Base-by-base conservation (phyloP, 1,140 invertebrate species). In the Diuraphis noxia region DNA sequence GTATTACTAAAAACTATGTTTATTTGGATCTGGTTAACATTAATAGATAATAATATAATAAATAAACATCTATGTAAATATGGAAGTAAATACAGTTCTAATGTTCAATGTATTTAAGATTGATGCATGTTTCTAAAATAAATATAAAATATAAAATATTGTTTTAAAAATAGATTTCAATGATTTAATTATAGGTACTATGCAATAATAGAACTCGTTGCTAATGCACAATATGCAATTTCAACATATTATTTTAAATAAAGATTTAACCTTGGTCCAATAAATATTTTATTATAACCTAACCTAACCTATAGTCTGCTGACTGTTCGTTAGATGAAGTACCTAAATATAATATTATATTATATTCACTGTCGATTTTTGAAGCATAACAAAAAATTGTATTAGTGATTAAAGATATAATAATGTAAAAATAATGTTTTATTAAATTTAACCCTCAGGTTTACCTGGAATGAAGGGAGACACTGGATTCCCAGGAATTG, bases 401-500 rank as follows among this genome's bases (percentile, higher is more conserved):
- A n/a, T n/a, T n/a, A n/a, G n/a, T n/a, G n/a, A n/a, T n/a, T n/a
- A n/a, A n/a, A n/a, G n/a, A n/a, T n/a, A n/a, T n/a, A n/a, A n/a
- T n/a, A n/a, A n/a, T n/a, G n/a, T n/a, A n/a, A n/a, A n/a, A n/a
- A n/a, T n/a, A n/a, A n/a, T n/a, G n/a, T n/a, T n/a, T n/a, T n/a
- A n/a, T n/a, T n/a, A 43, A 34, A 41, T 34, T 46, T 13, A 79
- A 77, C 52, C 4, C 52, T 7, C 17, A 91, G 92, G 92, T 63
- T 41, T 89, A 25, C 91, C 88, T 23, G 92, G 92, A 40, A 72
- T 85, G 36, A 89, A 92, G 87, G 94, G 94, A 79, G 92, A 92
- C 34, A 92, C 36, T 49, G 92, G 92, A 30, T 86, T 30, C n/a
- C 92, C 92, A 30, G 93, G 92, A 23, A 86, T 92, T 91, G 95